phyloP scores from a whole-genome alignment of 2,888 invertebrate genomes.

The Hyles lineata region DNA sequence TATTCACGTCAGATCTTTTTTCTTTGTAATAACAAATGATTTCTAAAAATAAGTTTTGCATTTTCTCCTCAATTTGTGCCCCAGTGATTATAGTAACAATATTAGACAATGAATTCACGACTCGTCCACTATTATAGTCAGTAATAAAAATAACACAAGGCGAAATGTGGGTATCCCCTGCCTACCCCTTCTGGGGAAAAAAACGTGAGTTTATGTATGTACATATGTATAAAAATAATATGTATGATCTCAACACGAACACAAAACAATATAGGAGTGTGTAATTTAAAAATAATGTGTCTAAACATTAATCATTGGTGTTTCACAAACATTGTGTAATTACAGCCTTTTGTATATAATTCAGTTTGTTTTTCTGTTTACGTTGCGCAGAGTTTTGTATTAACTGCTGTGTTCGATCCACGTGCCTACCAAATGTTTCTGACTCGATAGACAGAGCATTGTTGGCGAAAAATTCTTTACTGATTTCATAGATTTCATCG shows the following conservation, averaged over 20 bases:
- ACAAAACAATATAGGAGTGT: constrained; percentile 1
- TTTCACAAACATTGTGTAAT: constrained; percentile 21
- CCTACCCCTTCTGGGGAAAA: too few relatives aligned
- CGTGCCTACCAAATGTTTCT: constrained; percentile 21
- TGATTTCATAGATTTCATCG: neutral
- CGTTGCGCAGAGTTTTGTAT: neutral
- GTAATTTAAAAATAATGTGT: constrained; percentile 16
- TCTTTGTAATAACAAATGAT: too few relatives aligned
- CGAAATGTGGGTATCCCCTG: too few relatives aligned
- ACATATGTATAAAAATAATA: neutral
- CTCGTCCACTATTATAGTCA: neutral
- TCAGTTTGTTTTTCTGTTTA: constrained; percentile 19
- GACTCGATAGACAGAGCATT: neutral
- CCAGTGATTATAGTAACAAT: neutral
- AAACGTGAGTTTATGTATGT: too few relatives aligned
- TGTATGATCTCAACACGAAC: neutral
- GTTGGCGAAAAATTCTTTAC: neutral
- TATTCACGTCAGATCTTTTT: too few relatives aligned
- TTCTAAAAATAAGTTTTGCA: too few relatives aligned
- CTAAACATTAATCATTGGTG: neutral
- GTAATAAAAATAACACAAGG: neutral
- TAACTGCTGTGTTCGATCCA: neutral
- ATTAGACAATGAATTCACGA: neutral
- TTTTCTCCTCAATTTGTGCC: too few relatives aligned
- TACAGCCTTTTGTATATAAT: constrained; percentile 22